phyloP scores from a whole-genome alignment of 1,140 invertebrate genomes.

The Teleogryllus occipitalis region DNA sequence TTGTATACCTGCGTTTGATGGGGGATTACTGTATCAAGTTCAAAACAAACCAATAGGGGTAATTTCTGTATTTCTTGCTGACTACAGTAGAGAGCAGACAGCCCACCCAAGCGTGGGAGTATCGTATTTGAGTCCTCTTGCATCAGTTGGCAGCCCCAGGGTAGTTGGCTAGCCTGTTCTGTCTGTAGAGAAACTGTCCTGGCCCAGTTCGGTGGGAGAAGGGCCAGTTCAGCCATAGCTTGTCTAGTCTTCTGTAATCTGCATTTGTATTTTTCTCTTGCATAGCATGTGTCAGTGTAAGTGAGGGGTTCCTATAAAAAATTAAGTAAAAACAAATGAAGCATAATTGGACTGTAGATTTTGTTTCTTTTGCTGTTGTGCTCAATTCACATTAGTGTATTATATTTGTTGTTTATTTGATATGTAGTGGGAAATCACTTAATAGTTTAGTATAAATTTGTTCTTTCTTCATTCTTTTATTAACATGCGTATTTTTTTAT shows the following conservation, averaged over 20 bases:
- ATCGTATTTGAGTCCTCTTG: not conserved
- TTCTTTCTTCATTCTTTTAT: too few species aligned
- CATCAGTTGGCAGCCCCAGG: slow-evolving; percentile 2
- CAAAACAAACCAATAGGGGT: not conserved
- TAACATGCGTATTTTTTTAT: too few species aligned
- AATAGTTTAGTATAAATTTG: too few species aligned
- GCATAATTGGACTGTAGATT: not conserved
- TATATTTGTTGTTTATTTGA: not conserved
- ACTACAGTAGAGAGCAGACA: not conserved
- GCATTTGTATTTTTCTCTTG: slow-evolving; percentile 1
- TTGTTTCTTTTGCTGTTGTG: not conserved
- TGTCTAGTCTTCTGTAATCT: slow-evolving; percentile 4
- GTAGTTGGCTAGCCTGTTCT: not conserved
- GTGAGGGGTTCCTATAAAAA: slow-evolving; percentile 12
- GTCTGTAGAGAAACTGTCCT: not conserved
- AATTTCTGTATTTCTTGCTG: not conserved
- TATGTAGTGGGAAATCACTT: too few species aligned
- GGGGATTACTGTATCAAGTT: not conserved
- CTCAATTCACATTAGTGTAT: not conserved
- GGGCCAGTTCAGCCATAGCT: not conserved
- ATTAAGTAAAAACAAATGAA: not conserved
- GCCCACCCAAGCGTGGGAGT: not conserved
- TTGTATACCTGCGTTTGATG: not conserved
- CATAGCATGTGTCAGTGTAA: slow-evolving; percentile 11
- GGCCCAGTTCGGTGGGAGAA: not conserved